These are phyloP conservation scores for Nebria ingens DNA, from an alignment of 1,140 invertebrate genomes.

Conservation along the genomic window DNA sequence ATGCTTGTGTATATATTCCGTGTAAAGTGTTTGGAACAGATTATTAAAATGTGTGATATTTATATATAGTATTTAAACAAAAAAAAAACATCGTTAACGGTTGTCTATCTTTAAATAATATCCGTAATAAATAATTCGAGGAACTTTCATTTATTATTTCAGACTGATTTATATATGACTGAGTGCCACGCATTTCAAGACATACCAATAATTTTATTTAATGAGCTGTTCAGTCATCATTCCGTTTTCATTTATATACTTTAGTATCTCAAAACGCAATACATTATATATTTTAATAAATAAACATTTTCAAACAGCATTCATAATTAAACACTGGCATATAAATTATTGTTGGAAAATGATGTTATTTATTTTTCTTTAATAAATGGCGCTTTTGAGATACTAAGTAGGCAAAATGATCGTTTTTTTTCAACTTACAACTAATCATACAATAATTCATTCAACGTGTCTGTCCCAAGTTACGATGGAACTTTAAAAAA, in stretches of 20 bases:
- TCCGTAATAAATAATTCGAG: conserved; percentile 7
- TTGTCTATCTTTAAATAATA: conserved; percentile 8
- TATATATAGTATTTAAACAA: not conserved
- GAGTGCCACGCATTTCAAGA: not conserved
- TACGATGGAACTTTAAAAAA: not conserved
- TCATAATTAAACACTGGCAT: no score
- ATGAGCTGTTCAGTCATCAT: not conserved
- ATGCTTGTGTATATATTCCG: not conserved
- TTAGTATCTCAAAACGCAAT: no score
- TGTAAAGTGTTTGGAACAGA: no score
- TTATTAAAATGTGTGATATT: not conserved
- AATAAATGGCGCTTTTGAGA: no score
- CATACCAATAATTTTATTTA: not conserved
- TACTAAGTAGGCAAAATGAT: no score
- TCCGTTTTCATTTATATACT: not conserved
- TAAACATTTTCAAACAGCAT: no score
- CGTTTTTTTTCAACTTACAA: no score
- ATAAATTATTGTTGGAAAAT: no score
- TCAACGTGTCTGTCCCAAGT: not conserved
- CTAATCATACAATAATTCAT: no score
- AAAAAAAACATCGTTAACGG: not conserved
- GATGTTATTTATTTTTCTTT: no score
- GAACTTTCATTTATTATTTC: conserved; percentile 10
- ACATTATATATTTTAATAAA: no score
- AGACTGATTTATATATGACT: conserved; percentile 6